Percentiles rank a stretch among this genome's conserved stretches.
Evolutionary conservation across 1,140 invertebrate genomes (phyloP).

Genomic region (Periplaneta americana): DNA sequence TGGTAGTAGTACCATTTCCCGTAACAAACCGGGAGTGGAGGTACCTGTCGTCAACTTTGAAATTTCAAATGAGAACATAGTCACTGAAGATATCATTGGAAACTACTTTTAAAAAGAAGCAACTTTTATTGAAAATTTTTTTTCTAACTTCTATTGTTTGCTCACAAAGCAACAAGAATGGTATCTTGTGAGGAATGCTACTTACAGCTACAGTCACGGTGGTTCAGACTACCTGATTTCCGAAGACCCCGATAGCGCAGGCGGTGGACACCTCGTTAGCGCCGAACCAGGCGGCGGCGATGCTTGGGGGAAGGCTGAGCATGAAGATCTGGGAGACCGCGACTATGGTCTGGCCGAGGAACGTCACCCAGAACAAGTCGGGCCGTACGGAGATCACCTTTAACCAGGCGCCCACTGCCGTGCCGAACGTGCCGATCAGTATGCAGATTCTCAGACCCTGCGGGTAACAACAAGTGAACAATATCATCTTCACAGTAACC

Average conservation of each 20-base stretch:
- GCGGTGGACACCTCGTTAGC: constrained; percentile 55
- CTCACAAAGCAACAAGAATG: too few relatives aligned
- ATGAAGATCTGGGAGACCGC: constrained; percentile 60
- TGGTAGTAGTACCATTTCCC: too few relatives aligned
- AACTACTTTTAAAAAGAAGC: too few relatives aligned
- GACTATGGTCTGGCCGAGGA: constrained; percentile 83
- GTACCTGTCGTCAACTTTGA: too few relatives aligned
- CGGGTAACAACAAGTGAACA: neutral
- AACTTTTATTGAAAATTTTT: too few relatives aligned
- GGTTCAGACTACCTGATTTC: constrained; percentile 69
- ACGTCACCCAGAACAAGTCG: constrained; percentile 78
- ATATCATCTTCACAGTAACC: too few relatives aligned
- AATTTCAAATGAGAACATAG: too few relatives aligned
- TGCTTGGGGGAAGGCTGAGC: constrained; percentile 52
- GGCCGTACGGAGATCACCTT: constrained; percentile 80
- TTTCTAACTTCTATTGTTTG: too few relatives aligned
- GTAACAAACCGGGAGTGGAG: too few relatives aligned
- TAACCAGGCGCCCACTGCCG: constrained; percentile 86
- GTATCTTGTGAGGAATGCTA: too few relatives aligned
- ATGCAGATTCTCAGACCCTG: constrained; percentile 82
- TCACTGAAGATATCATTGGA: too few relatives aligned
- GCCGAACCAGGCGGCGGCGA: constrained; percentile 64
- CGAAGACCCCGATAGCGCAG: constrained; percentile 60
- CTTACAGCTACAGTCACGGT: too few relatives aligned
- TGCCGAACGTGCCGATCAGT: constrained; percentile 81